Base-by-base conservation (phyloP, 2,888 invertebrate species). In the Archips crataeganus region DNA sequence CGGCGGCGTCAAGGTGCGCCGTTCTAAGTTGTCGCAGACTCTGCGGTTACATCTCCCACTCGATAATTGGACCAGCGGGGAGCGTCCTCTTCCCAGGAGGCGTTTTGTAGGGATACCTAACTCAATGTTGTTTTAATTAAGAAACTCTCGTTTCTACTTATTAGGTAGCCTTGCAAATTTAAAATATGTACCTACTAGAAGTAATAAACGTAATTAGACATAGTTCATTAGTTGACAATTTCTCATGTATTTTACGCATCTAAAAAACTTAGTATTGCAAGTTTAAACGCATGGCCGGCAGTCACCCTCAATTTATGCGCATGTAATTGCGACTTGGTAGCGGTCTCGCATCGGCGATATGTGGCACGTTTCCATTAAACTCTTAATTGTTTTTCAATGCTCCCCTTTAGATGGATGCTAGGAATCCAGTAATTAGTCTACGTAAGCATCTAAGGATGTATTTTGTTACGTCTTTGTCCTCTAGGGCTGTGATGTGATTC, bases 361-460 rank as follows among this genome's bases (percentile, higher is more conserved):
- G 79, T 77, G 81, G 77, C 78, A 81, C 81, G 81, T 82, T 84
- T 86, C 84, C 83, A 85, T 84, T 85, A 85, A 79, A 79, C 64
- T 65, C 72, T 75, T 69, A 71, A 76, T 77, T 68, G 69, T 75
- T 77, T 73, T 67, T 68, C 59, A 64, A 64, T 69, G 63, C 68
- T 68, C 36, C 65, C 45, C 45, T 65, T n/a, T 65, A 54, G 45
- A 59, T 23, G 11, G 47, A 70, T 71, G 64, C 60, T 34, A 49
- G 42, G 63, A 63, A 62, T 63, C 47, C 34, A 49, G 72, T 64
- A 73, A 73, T 60, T 69, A 69, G 34, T 49, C 36, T 39, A 57
- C n/a, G 59, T 61, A 23, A 49, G 11, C 59, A n/a, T 2, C 9
- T 49, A 36, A 49, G 36, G 60, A 23, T 51, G 23, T 36, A 47